Evolutionary conservation across 2,113 vertebrate genomes (phyloP).

Genomic region (Tichodroma muraria): DNA sequence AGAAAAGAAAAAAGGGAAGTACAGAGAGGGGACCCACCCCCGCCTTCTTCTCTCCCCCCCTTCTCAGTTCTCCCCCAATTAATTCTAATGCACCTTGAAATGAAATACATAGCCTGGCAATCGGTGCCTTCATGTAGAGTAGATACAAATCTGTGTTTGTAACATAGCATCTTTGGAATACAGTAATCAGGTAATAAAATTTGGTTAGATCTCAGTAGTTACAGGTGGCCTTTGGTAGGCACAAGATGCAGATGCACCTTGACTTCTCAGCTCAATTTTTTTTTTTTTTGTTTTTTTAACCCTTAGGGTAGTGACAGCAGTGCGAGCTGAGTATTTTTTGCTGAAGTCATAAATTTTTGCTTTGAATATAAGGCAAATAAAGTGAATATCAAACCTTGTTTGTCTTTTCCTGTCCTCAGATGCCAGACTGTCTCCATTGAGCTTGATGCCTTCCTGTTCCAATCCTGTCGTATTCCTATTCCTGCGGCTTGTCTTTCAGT

Average conservation of each 20-base stretch:
- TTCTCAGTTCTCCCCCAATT: fast-evolving
- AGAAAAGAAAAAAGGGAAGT: neutral
- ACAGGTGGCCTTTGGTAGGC: neutral
- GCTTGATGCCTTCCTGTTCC: neutral
- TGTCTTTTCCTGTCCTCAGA: neutral
- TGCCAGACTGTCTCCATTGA: neutral
- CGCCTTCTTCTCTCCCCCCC: neutral
- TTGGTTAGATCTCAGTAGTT: neutral
- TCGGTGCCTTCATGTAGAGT: neutral
- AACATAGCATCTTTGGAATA: neutral
- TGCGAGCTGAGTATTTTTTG: neutral
- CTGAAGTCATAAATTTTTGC: neutral
- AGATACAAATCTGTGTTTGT: neutral
- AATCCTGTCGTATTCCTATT: neutral
- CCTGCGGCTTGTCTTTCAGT: neutral
- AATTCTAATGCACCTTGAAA: neutral
- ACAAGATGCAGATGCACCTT: neutral
- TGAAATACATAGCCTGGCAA: neutral
- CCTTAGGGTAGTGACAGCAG: neutral
- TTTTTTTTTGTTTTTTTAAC: neutral
- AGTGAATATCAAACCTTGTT: neutral
- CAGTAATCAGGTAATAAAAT: neutral
- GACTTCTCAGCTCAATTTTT: neutral
- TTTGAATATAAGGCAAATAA: neutral
- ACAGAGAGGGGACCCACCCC: neutral